Evolutionary conservation across 2,888 invertebrate species (phyloP), one percentile per base, ranked within the genome.

Genomic region (Tetrapedia diversipes): DNA sequence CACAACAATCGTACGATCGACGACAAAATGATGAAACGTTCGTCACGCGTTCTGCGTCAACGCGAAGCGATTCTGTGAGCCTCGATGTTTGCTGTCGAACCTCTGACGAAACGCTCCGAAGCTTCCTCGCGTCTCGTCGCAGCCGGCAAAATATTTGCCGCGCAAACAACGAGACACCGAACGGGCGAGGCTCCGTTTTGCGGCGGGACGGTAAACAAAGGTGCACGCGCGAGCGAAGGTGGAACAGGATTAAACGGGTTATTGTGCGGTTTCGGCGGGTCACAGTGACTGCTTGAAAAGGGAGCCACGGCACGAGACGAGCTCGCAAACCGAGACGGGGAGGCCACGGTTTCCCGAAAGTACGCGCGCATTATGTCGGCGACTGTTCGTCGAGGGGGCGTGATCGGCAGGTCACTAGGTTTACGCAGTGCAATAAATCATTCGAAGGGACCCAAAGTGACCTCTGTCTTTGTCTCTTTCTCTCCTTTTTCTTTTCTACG

Each of bases 361-460:
- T 68, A 57, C 56, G 65, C 22, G 49, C 45, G 24, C 59, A 79
- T 81, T 79, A 75, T 79, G 53, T 67, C 51, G 66, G 39, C 67
- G 80, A 68, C 69, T 71, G 70, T 64, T 77, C 60, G 75, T 54
- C 70, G 70, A 56, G 65, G 79, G 84, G 86, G 83, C 82, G 86
- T 84, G 86, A 89, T 87, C 82, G 83, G 76, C 87, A 86, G 88
- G 85, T 89, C 84, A 86, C 85, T 67, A 83, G 87, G 84, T 86
- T 86, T 87, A 86, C 85, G 85, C 85, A 73, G 81, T 61, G 77
- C 74, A 76, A 87, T 89, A 89, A 88, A 89, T 89, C 88, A 89
- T 83, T 77, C 68, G 49, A 27, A 39, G 64, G 73, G 59, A 19
- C 49, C 10, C 32, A 19, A n/a, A n/a, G n/a, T 24, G 45, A 57